These are phyloP conservation scores for Phrynocephalus guinanensis DNA, from an alignment of 2,797 vertebrate genomes.

Conservation along the genomic window DNA sequence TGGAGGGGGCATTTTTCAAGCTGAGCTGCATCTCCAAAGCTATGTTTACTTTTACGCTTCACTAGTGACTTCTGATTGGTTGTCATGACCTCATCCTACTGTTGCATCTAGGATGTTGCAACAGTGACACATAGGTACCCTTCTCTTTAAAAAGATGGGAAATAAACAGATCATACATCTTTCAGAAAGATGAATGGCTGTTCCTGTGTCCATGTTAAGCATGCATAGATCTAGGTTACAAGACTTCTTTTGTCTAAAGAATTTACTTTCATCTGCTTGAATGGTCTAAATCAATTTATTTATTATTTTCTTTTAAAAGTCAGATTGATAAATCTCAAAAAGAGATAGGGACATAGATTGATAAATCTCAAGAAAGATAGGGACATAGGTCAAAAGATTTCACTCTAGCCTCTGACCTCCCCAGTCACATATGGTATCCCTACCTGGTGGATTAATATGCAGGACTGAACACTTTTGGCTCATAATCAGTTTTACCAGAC, in stretches of 20 bases:
- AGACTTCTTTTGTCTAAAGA: slow-evolving; percentile 60
- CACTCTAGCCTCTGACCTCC: slow-evolving; percentile 81
- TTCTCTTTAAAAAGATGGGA: slow-evolving; percentile 66
- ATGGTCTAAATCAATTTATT: slow-evolving; percentile 46
- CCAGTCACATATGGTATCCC: slow-evolving; percentile 77
- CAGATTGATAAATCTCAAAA: slow-evolving; percentile 62
- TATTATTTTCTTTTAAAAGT: slow-evolving; percentile 58
- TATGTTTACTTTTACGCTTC: slow-evolving; percentile 92
- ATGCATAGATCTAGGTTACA: slow-evolving; percentile 43
- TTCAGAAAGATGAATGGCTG: slow-evolving; percentile 69
- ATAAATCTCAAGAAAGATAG: slow-evolving; percentile 78
- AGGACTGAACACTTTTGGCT: slow-evolving; percentile 67
- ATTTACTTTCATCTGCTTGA: slow-evolving; percentile 58
- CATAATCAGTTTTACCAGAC: slow-evolving; percentile 78
- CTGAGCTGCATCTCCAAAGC: slow-evolving; percentile 82
- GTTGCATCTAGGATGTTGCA: slow-evolving; percentile 81
- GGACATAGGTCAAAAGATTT: slow-evolving; percentile 84
- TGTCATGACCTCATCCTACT: slow-evolving; percentile 88
- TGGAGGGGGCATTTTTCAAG: slow-evolving; percentile 83
- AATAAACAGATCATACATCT: slow-evolving; percentile 60
- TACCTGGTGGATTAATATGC: slow-evolving; percentile 84
- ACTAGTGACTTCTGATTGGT: slow-evolving; percentile 91
- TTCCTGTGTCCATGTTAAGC: slow-evolving; percentile 53
- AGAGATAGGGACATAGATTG: slow-evolving; percentile 72
- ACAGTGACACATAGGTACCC: slow-evolving; percentile 74